Evolutionary conservation across 2,888 invertebrate species (phyloP), one percentile per base, ranked within the genome.

Genomic region (Epinotia nisella): DNA sequence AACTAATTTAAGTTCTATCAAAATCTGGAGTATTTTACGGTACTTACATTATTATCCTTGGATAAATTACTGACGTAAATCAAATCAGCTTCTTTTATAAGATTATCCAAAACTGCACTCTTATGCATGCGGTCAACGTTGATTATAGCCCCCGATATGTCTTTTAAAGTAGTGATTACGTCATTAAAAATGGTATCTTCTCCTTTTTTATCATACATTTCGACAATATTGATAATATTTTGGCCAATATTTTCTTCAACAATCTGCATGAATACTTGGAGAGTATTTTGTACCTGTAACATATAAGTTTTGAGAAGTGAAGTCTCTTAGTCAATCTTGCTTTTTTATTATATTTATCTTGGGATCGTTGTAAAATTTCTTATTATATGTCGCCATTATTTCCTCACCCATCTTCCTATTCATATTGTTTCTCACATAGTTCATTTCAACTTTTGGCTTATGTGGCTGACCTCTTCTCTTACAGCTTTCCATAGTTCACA

Each of bases 231-330:
- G 3, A 80, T 70, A 3, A 56, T 24, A 21, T 76, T 68, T 45
- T 74, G 75, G 53, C 72, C 73, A 11, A 76, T 53, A 70, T 78
- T 76, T 76, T 81, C 80, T 9, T 74, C 61, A 11, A 80, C 64
- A 13, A 80, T 77, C 77, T 81, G 79, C 41, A 78, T 24, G 10
- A 74, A 72, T 13, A 79, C 69, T 19, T 75, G 68, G 11, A 80
- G 55, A 17, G 75, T 69, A n/a, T 72, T 61, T n/a, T n/a, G n/a
- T n/a, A n/a, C n/a, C 81, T 81, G 76, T 61, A 77, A 78, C 39
- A 55, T 13, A 51, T 9, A 9, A 49, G n/a, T n/a, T n/a, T n/a
- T n/a, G n/a, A n/a, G n/a, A n/a, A n/a, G n/a, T n/a, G n/a, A n/a
- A n/a, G n/a, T n/a, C n/a, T n/a, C n/a, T n/a, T n/a, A n/a, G n/a